Evolutionary conservation across 2,888 invertebrate species (phyloP), one percentile per base, ranked within the genome.

Genomic region (Furcula furcula): DNA sequence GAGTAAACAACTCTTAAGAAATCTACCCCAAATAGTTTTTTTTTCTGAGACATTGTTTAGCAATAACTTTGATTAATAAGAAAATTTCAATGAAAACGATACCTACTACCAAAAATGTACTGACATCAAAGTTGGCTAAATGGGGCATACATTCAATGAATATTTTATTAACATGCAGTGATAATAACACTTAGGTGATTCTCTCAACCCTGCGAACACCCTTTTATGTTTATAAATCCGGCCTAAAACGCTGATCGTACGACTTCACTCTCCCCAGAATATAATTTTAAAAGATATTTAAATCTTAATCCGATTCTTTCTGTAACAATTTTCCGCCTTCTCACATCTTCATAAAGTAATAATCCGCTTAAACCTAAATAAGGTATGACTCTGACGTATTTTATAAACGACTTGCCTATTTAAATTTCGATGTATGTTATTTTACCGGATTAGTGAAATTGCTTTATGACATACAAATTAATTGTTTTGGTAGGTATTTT

Each of bases 151-250:
- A 46, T 60, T 61, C 58, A 56, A 61, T 70, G 64, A 75, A 76
- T 75, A 75, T 70, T 73, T 71, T 69, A 73, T 63, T 61, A 66
- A 64, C 62, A 46, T 55, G 49, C 66, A 55, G 55, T 68, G 68
- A 73, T 68, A 71, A 68, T 68, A 67, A 71, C 72, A 56, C 65
- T 70, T 63, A 65, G 72, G 55, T 37, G 57, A 57, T 52, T 58
- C 48, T 41, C 40, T 50, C 49, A 54, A 45, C 52, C 53, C 38
- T 44, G 36, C 45, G 43, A 60, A 57, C 54, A 67, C 62, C 60
- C 65, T 69, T 70, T 76, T 65, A 70, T 54, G 55, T 54, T 60
- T 63, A 63, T 57, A 64, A 70, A n/a, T 55, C 50, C 41, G 37
- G 35, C 49, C 58, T 50, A n/a, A 70, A 74, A 69, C 49, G 59